phyloP scores from a whole-genome alignment of 2,797 vertebrate genomes.

The Champsocephalus esox region DNA sequence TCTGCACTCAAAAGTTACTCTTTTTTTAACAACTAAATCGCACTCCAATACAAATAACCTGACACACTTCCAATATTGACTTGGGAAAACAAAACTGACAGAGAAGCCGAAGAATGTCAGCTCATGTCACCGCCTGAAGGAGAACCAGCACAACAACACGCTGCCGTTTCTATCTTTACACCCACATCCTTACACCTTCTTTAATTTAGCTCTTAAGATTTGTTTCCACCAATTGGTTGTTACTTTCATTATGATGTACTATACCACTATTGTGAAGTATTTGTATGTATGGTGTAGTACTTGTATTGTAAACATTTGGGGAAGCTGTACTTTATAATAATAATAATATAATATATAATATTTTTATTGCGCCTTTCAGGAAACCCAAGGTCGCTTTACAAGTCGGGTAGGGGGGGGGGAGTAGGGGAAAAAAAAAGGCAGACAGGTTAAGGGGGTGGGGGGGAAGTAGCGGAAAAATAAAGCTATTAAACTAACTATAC shows the following conservation, averaged over 20 bases:
- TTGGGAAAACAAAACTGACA: background rate
- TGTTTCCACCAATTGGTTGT: background rate
- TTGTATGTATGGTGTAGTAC: background rate
- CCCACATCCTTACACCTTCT: background rate
- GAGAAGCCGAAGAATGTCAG: background rate
- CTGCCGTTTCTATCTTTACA: background rate
- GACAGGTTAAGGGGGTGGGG: too few species aligned
- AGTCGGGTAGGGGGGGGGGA: too few species aligned
- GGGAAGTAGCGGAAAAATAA: too few species aligned
- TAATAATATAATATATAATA: too few species aligned
- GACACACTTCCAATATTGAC: background rate
- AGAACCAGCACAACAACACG: background rate
- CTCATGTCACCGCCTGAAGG: background rate
- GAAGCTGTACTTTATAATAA: background rate
- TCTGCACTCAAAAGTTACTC: background rate
- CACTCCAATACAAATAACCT: background rate
- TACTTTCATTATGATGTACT: background rate
- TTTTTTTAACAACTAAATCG: background rate
- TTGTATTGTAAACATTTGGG: constrained; percentile 1
- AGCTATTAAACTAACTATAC: too few species aligned
- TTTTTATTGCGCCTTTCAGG: too few species aligned
- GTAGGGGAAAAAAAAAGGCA: too few species aligned
- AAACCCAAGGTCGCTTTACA: too few species aligned
- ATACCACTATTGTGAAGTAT: background rate
- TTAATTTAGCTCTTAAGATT: background rate